Evolutionary conservation across 1,140 invertebrate species (phyloP).

Genomic region (Heliothis virescens): DNA sequence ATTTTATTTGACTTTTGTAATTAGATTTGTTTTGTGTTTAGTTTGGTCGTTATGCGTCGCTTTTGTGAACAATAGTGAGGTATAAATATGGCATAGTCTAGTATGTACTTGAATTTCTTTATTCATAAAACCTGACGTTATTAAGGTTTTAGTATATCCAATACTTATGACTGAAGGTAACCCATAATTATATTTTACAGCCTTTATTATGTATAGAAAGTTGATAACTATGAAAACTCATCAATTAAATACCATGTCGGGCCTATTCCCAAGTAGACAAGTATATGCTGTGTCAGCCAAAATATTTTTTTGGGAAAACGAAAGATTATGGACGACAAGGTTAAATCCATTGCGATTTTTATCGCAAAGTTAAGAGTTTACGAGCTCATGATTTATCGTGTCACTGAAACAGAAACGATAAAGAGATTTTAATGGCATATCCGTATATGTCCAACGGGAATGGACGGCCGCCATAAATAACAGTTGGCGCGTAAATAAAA

Average conservation of each 20-base stretch:
- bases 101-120: not conserved
- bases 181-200: too few relatives aligned
- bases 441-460: slow-evolving; percentile 11
- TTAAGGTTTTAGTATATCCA: too few relatives aligned
- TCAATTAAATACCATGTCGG: too few relatives aligned
- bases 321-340: not conserved
- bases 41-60: not conserved
- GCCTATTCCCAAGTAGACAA: too few relatives aligned
- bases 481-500: slow-evolving; percentile 8
- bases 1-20: slow-evolving; percentile 13
- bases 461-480: slow-evolving; percentile 18
- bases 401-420: slow-evolving; percentile 22
- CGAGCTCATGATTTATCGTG: slow-evolving; percentile 15
- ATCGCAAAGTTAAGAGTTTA: not conserved
- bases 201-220: too few relatives aligned
- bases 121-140: not conserved
- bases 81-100: too few relatives aligned
- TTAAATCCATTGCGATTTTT: slow-evolving; percentile 10
- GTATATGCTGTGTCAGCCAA: too few relatives aligned
- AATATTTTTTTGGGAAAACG: not conserved
- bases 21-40: not conserved
- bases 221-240: too few relatives aligned
- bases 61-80: too few relatives aligned
- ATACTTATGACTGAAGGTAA: too few relatives aligned
- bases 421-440: slow-evolving; percentile 32